These are phyloP conservation scores for Ips typographus DNA, from an alignment of 1,140 invertebrate species.

Conservation along the genomic window DNA sequence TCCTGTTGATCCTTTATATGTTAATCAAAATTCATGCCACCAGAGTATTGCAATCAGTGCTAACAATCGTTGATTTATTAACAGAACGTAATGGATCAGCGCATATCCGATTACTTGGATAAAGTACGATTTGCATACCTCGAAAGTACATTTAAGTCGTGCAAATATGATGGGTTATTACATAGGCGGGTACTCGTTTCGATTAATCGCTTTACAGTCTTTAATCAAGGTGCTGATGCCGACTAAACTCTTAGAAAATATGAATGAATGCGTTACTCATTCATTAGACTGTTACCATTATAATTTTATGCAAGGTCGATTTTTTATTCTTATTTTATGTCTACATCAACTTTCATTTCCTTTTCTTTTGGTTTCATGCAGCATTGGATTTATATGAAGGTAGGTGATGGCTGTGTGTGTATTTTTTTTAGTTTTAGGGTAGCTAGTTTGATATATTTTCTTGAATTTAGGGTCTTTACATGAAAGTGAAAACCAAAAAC, in stretches of 20 bases:
- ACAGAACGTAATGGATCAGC: not conserved
- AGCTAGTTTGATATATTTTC: not conserved
- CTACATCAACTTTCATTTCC: conserved; percentile 25
- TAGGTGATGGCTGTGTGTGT: conserved; percentile 54
- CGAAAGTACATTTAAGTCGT: not conserved
- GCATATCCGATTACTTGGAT: not conserved
- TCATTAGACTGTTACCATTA: no score
- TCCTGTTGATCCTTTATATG: no score
- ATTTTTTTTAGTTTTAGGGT: not conserved
- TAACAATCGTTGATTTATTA: not conserved
- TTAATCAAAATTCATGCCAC: no score
- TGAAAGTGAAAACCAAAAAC: no score
- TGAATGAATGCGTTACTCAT: no score
- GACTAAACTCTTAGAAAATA: no score
- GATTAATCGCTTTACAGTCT: no score
- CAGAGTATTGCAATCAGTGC: not conserved
- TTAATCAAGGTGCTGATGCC: no score
- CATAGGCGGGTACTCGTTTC: not conserved
- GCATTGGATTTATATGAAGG: conserved; percentile 83
- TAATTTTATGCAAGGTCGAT: no score
- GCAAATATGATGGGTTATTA: not conserved
- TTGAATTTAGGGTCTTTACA: no score
- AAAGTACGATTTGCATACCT: not conserved
- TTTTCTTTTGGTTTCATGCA: conserved; percentile 58
- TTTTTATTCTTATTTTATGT: not conserved